Base-by-base conservation (phyloP, 2,888 invertebrate species). In the Deilephila porcellus region DNA sequence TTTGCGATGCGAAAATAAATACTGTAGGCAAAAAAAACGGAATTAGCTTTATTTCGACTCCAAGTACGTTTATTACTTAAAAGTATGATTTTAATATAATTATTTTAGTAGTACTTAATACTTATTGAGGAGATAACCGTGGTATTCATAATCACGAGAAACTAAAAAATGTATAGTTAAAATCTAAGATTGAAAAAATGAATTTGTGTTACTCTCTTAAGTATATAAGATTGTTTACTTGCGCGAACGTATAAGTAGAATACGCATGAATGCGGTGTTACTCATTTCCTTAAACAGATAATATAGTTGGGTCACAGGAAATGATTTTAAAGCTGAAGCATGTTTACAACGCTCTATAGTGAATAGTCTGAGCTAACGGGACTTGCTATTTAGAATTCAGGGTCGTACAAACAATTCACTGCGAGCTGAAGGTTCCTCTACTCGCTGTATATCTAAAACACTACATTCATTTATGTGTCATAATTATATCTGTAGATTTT, bases 251-350 rank as follows among this genome's bases (percentile, higher is more conserved):
- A n/a, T 56, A 56, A n/a, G 56, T n/a, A 56, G n/a, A 56, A 6
- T 63, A 32, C 32, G 14, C 8, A n/a, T 34, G 32, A 62, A 62
- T 19, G 29, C 32, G 37, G 63, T 25, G 45, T 45, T 45, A 63
- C 62, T 71, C 67, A 34, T 72, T 74, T 78, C 75, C 60, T 78
- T 45, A 76, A 72, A 25, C 78, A 79, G 63, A 81, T 82, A 67
- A 52, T 20, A 52, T 52, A 25, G 45, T 67, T 52, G 79, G 83
- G 83, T 78, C 83, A 85, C 87, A 88, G 88, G 90, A 90, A 90
- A 86, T 87, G 83, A 86, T 81, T 85, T 82, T 81, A 87, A 84
- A 85, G 85, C 82, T 86, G 85, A 81, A 85, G 84, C 83, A 86
- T 71, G 60, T 60, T 60, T 84, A 80, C 81, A 76, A 78, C 80